Percentiles rank a stretch among this genome's conserved stretches.
phyloP scores from a whole-genome alignment of 2,113 vertebrate species.

The Corvus cornix region DNA sequence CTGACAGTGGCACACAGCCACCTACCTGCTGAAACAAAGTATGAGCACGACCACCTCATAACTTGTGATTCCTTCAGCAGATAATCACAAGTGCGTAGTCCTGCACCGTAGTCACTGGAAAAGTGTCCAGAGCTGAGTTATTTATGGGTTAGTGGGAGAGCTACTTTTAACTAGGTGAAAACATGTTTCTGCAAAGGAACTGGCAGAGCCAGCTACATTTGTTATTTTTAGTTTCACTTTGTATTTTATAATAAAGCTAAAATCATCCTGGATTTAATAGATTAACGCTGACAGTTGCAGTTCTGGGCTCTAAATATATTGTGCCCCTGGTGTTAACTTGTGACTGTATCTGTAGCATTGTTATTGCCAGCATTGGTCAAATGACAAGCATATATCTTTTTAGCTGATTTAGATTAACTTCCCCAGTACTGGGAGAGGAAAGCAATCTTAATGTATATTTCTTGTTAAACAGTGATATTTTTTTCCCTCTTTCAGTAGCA shows the following conservation, averaged over 20 bases:
- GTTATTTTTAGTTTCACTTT: not conserved
- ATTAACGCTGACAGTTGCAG: not conserved
- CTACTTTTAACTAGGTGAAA: not conserved
- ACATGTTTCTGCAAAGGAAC: conserved; percentile 1
- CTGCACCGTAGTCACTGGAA: not conserved
- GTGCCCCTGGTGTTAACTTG: not conserved
- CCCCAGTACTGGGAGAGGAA: not conserved
- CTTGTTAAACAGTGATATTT: not conserved
- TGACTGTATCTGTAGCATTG: not conserved
- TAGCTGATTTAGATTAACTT: not conserved
- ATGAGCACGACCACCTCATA: not conserved
- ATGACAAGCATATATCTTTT: not conserved
- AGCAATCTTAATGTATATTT: not conserved
- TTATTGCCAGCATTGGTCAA: not conserved
- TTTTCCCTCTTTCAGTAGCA: not conserved
- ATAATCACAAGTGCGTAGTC: not conserved
- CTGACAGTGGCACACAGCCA: not conserved
- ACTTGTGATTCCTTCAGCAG: not conserved
- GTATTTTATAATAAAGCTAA: not conserved
- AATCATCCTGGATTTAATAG: not conserved
- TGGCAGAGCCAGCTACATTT: not conserved
- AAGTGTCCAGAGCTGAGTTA: not conserved
- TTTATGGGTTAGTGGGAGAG: not conserved
- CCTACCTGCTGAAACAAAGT: not conserved
- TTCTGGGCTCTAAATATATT: not conserved